Evolutionary conservation across 2,888 invertebrate species (phyloP), one percentile per base, ranked within the genome.

Genomic region (Conus canariensis): DNA sequence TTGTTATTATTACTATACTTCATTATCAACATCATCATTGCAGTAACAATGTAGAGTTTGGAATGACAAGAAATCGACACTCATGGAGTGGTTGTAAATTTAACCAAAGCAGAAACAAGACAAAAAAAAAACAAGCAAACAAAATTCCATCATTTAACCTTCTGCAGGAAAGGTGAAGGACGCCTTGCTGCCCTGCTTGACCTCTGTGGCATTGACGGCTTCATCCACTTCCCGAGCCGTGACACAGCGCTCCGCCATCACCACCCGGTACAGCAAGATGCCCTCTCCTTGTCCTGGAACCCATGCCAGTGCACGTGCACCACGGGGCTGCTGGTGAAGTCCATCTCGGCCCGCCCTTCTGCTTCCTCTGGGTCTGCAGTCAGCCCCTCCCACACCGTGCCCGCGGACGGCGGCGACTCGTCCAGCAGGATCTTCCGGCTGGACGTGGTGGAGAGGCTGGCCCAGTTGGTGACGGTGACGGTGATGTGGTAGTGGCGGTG

Each of bases 401-500:
- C 94, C 59, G 83, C 89, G 58, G 90, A 92, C 1, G 94, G 94
- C 30, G 93, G 93, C 0, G 94, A 94, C 10, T 92, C 92, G 85
- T 94, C 94, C 30, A 94, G 92, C 16, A 93, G 88, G 22, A 94
- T 92, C 67, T 93, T 92, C 1, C 93, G 19, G 60, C 91, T 91
- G 30, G 92, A 91, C 19, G 91, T 87, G 22, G 91, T 91, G 22
- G 80, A 25, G 25, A 94, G 91, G 9, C 85, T 70, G 6, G 94
- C 94, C 22, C 92, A 90, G 86, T 94, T 94, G 59, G 92, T 93
- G 14, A 91, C 94, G 60, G 90, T 92, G 12, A 94, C 85, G 8
- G 92, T 92, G 77, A 94, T 91, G 88, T 90, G 92, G 89, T 94
- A 94, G 83, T 91, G 91, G 22, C 94, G 90, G 89, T 94, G 93